Evolutionary conservation across 1,140 invertebrate species (phyloP).

Genomic region (Melipona quadrifasciata): DNA sequence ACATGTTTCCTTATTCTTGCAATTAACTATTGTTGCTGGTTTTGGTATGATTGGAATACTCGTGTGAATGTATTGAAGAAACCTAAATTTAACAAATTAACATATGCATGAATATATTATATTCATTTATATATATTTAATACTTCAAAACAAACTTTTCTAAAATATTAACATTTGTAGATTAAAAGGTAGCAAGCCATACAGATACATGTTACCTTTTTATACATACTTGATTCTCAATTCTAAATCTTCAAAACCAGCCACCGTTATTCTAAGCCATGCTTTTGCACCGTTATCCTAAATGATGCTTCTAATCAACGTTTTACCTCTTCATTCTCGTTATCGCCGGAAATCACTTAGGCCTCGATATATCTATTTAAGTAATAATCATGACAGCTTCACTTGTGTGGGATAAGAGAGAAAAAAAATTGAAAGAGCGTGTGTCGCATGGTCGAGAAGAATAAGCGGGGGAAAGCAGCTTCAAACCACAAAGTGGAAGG

Average conservation of each 20-base stretch:
- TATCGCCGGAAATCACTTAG: conserved; percentile 35
- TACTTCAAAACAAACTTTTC: not conserved
- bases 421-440: not conserved
- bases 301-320: not conserved
- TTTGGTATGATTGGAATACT: too few relatives aligned
- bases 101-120: too few relatives aligned
- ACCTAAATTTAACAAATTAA: too few relatives aligned
- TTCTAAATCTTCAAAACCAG: not conserved
- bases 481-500: not conserved
- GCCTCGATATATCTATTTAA: conserved; percentile 7
- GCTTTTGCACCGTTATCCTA: not conserved
- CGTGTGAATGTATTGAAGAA: too few relatives aligned
- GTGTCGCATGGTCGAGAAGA: not conserved
- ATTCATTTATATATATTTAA: too few relatives aligned
- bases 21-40: too few relatives aligned
- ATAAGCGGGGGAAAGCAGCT: not conserved
- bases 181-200: not conserved
- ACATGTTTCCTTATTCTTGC: too few relatives aligned
- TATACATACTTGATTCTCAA: not conserved
- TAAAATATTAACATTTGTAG: not conserved
- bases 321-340: not conserved
- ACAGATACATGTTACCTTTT: not conserved
- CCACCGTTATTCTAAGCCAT: not conserved
- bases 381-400: conserved; percentile 28
- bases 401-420: not conserved